Percentiles rank a stretch among this genome's conserved stretches.
Conservation (phyloP, 2,797 vertebrate genomes). For the Microctenopoma lineatum region DNA sequence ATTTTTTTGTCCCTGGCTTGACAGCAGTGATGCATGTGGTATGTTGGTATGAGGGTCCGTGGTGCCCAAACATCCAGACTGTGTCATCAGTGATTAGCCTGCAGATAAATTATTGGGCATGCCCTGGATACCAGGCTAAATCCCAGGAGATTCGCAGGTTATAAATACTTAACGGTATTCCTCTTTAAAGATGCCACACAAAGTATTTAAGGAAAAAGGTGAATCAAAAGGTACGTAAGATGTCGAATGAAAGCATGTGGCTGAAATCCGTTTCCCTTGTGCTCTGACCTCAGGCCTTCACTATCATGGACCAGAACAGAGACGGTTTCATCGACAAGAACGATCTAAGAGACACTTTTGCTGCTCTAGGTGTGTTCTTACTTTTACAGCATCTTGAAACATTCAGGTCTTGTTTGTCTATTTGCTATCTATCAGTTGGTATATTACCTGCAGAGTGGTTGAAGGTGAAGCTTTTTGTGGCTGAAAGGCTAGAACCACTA, state of each 20-base stretch:
- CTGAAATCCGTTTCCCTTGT: conserved; percentile 10
- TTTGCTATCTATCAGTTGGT: background rate
- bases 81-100: conserved; percentile 79
- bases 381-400: no score
- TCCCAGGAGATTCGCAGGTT: conserved; percentile 44
- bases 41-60: conserved; percentile 68
- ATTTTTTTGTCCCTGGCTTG: conserved; percentile 41
- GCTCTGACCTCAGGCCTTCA: conserved; percentile 88
- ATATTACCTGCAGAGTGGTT: background rate
- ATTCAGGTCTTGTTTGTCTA: background rate
- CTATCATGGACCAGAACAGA: conserved; percentile 99
- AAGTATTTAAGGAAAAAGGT: conserved; percentile 13
- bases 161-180: conserved; percentile 63
- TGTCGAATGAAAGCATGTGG: background rate
- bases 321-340: conserved; percentile 98
- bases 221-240: conserved; percentile 7
- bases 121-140: conserved; percentile 63
- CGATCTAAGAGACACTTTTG: conserved; percentile 95
- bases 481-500: background rate
- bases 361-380: conserved; percentile 87
- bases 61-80: conserved; percentile 65
- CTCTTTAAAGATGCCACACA: conserved; percentile 36
- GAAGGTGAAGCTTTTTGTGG: no score
- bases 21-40: conserved; percentile 54
- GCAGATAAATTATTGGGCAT: conserved; percentile 66